phyloP scores from a whole-genome alignment of 2,888 invertebrate genomes.

The Drosophila mettleri region DNA sequence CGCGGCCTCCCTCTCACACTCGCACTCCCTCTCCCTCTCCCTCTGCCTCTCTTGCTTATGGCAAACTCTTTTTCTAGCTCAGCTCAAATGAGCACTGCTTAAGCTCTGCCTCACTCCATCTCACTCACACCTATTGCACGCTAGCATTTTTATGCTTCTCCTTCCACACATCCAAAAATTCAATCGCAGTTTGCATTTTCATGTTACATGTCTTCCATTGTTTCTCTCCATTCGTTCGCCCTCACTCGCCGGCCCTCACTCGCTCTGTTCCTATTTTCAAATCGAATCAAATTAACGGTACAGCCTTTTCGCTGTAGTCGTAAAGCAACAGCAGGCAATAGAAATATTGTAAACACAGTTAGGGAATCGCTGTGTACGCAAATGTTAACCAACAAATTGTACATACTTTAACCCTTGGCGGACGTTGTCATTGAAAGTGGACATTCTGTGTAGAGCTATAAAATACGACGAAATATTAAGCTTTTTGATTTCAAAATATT shows the following conservation, averaged over 20 bases:
- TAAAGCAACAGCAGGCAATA: slow-evolving; percentile 71
- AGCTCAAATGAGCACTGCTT: slow-evolving; percentile 53
- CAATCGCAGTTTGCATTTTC: slow-evolving; percentile 63
- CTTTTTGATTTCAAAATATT: no score
- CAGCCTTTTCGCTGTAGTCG: slow-evolving; percentile 78
- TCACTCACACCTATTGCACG: neutral
- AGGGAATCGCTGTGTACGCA: slow-evolving; percentile 52
- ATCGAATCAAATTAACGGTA: slow-evolving; percentile 76
- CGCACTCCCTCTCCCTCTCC: neutral
- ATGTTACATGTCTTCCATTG: slow-evolving; percentile 50
- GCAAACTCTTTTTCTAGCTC: slow-evolving; percentile 17
- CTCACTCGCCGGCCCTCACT: slow-evolving; percentile 4
- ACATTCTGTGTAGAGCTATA: neutral
- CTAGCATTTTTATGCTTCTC: slow-evolving; percentile 7
- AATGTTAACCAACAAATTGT: slow-evolving; percentile 56
- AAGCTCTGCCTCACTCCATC: neutral
- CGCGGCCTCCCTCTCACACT: neutral
- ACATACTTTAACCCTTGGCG: slow-evolving; percentile 43
- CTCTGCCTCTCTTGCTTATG: neutral
- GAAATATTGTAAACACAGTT: slow-evolving; percentile 77
- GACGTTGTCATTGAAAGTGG: neutral
- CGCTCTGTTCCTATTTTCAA: slow-evolving; percentile 67
- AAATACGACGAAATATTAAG: no score
- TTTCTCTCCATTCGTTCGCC: neutral
- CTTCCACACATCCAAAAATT: slow-evolving; percentile 33